Percentiles rank a stretch among this genome's conserved stretches.
These are phyloP conservation scores for Trematocara variabile DNA, from an alignment of 2,113 vertebrate species.

Conservation along the genomic window DNA sequence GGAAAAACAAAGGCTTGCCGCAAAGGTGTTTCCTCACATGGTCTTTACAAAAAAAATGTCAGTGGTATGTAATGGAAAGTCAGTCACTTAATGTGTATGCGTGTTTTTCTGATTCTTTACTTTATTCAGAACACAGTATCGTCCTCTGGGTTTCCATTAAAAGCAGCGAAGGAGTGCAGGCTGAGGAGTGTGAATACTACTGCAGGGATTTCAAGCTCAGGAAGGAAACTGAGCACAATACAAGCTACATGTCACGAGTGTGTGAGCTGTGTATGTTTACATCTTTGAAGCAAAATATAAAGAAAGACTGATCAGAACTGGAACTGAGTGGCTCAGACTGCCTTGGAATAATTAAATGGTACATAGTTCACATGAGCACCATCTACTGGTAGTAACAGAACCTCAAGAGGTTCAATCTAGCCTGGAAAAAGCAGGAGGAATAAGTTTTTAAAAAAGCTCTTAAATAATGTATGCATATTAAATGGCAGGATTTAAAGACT, in stretches of 20 bases:
- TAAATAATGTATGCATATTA: neutral
- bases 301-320: neutral
- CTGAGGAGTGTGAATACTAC: neutral
- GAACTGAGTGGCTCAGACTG: neutral
- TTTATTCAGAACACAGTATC: neutral
- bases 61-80: neutral
- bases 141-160: neutral
- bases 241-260: neutral
- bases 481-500: neutral
- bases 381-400: constrained; percentile 29
- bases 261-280: neutral
- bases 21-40: neutral
- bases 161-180: neutral
- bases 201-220: neutral
- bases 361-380: neutral
- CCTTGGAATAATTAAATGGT: neutral
- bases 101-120: neutral
- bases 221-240: neutral
- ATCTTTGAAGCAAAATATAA: neutral
- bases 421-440: neutral
- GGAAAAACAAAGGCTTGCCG: neutral
- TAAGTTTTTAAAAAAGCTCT: too few species aligned
- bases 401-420: neutral
- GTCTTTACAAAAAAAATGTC: neutral
- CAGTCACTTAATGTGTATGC: neutral